These are phyloP conservation scores for Coryphaenoides rupestris DNA, from an alignment of 2,113 vertebrate genomes.

Conservation along the genomic window DNA sequence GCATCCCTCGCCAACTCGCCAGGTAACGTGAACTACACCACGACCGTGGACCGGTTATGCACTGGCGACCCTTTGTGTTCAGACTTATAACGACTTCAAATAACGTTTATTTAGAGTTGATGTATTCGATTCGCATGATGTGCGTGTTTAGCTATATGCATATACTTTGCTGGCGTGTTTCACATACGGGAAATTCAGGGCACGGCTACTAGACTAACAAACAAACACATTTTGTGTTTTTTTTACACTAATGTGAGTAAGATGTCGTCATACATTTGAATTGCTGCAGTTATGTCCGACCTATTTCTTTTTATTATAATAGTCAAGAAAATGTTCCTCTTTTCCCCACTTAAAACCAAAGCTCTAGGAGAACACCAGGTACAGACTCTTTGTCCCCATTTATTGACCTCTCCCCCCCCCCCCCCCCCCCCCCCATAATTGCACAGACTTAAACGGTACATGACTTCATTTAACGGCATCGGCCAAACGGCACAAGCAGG, in stretches of 20 bases:
- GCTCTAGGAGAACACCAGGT: constrained; percentile 72
- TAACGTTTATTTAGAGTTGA: no score
- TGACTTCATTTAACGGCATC: constrained; percentile 22
- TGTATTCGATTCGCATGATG: no score
- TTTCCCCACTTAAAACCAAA: constrained; percentile 59
- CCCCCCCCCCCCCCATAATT: constrained; percentile 40
- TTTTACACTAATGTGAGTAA: no score
- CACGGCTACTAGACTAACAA: no score
- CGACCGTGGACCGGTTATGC: no score
- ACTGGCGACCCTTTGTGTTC: no score
- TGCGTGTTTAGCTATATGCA: no score
- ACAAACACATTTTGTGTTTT: no score
- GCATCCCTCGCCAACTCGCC: constrained; percentile 97
- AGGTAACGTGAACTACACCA: constrained; percentile 76
- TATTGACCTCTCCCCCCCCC: constrained; percentile 25
- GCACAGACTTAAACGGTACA: constrained; percentile 70
- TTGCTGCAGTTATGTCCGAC: not conserved
- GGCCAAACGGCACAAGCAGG: not conserved
- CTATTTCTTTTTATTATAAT: no score
- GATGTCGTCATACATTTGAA: not conserved
- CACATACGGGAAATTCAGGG: no score
- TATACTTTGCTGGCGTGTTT: no score
- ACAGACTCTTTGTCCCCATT: constrained; percentile 57
- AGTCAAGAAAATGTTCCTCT: constrained; percentile 24
- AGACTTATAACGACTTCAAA: not conserved